A percentile compares a stretch with the other conserved stretches of the same genome.
Conservation (phyloP, 2,113 vertebrate species). For the Macroglossus sobrinus region DNA sequence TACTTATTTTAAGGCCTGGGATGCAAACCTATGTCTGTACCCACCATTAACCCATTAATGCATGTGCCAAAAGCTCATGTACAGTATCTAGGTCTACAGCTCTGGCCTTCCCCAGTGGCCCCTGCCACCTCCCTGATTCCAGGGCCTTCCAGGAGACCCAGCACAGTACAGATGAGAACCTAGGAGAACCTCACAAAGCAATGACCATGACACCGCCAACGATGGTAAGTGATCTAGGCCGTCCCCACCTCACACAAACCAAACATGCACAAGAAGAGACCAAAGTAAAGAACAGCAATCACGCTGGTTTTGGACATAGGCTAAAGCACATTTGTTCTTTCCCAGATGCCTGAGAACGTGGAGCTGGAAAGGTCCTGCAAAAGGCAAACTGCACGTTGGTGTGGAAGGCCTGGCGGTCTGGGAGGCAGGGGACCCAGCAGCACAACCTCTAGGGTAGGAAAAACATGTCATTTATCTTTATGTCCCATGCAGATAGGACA, state of each 20-base stretch:
- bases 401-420: background rate
- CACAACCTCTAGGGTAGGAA: rapidly evolving
- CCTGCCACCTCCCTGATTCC: background rate
- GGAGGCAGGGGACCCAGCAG: background rate
- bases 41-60: background rate
- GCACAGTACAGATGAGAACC: background rate
- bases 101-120: background rate
- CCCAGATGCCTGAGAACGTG: background rate
- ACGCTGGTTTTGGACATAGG: background rate
- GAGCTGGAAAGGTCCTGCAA: background rate
- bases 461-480: background rate
- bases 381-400: background rate
- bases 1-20: background rate
- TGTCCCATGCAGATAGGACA: background rate
- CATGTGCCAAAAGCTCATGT: background rate
- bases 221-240: background rate
- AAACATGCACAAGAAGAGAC: background rate
- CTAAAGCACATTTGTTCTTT: background rate
- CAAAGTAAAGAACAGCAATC: background rate
- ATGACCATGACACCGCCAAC: background rate
- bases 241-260: background rate
- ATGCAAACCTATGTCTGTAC: background rate
- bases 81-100: background rate
- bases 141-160: background rate
- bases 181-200: background rate